Evolutionary conservation across 2,113 vertebrate species (phyloP).

Genomic region (Phyllostomus hastatus): DNA sequence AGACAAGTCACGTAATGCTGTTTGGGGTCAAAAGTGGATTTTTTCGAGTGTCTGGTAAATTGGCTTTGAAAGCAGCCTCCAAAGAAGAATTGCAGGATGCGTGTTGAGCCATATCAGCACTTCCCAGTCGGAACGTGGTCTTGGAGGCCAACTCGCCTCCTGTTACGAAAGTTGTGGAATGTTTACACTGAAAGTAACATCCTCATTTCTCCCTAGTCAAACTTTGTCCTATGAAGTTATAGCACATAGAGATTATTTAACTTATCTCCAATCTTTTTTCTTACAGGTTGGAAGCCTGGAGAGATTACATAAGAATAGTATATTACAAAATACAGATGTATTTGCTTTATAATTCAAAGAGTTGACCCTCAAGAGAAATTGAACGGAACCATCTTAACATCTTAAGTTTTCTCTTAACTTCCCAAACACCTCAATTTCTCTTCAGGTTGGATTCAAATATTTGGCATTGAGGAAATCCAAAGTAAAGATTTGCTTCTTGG

Average conservation of each 20-base stretch:
- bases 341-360: slow-evolving; percentile 56
- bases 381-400: not conserved
- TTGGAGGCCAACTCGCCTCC: not conserved
- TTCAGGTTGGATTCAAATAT: slow-evolving; percentile 14
- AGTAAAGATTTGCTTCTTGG: not conserved
- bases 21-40: not conserved
- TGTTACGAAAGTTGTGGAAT: not conserved
- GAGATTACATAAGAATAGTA: slow-evolving; percentile 5
- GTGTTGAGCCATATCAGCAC: not conserved
- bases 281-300: slow-evolving; percentile 5
- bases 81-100: not conserved
- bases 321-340: slow-evolving; percentile 9
- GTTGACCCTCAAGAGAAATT: not conserved
- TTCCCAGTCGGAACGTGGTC: not conserved
- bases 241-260: slow-evolving; percentile 7
- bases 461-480: not conserved
- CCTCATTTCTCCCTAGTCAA: not conserved
- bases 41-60: not conserved
- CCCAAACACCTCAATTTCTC: not conserved
- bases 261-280: not conserved
- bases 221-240: not conserved
- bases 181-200: slow-evolving; percentile 5
- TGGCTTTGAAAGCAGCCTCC: not conserved
- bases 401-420: not conserved
- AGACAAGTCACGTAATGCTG: not conserved